phyloP scores from a whole-genome alignment of 2,113 vertebrate genomes.

The Pelobates fuscus region DNA sequence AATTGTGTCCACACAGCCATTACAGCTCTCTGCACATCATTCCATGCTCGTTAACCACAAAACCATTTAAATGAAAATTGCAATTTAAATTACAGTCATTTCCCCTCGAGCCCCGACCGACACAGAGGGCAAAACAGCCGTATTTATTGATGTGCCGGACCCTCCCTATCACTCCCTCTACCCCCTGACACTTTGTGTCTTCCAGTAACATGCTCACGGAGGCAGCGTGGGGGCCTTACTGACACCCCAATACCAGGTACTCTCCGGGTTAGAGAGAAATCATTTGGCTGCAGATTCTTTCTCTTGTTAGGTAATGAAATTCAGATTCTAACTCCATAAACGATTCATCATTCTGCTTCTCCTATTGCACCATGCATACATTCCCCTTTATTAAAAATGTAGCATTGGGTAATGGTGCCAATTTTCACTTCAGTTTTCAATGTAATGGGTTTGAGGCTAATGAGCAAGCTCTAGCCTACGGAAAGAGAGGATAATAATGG shows the following conservation, averaged over 20 bases:
- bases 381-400: slow-evolving; percentile 25
- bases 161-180: neutral
- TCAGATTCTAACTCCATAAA: neutral
- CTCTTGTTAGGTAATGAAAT: slow-evolving; percentile 22
- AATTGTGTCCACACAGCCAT: neutral
- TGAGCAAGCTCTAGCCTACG: slow-evolving; percentile 1
- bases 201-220: no score
- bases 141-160: neutral
- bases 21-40: neutral
- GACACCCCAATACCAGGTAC: neutral
- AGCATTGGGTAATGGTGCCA: slow-evolving; percentile 28
- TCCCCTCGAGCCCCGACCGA: neutral
- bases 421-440: slow-evolving; percentile 2
- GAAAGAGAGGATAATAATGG: neutral
- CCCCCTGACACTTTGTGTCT: neutral
- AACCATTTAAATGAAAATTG: neutral
- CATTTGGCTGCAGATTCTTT: slow-evolving; percentile 18
- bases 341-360: slow-evolving; percentile 30
- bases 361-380: neutral
- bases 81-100: neutral
- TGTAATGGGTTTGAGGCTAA: slow-evolving; percentile 20
- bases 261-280: neutral
- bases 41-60: neutral
- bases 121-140: neutral
- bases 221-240: neutral